Evolutionary conservation across 64 coral and sea anemone species (phyloP).

Genomic region (Catalaphyllia jardinei): DNA sequence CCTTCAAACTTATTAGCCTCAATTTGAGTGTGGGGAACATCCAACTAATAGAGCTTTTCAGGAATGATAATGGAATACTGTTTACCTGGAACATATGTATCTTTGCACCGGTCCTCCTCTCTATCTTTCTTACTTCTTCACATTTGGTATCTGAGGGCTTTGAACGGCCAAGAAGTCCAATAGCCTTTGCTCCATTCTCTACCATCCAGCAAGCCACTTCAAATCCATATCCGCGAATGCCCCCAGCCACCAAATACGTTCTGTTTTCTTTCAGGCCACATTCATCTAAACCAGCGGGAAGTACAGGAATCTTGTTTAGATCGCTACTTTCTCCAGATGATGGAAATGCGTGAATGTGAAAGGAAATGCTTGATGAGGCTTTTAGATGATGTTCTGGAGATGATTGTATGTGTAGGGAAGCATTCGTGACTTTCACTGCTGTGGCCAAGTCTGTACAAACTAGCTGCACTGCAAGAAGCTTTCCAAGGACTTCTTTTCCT

Average conservation of each 20-base stretch:
- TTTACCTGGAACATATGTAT: conserved; percentile 48
- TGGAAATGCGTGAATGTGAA: background rate
- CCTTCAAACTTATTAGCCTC: background rate
- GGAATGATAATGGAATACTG: background rate
- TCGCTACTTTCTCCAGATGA: background rate
- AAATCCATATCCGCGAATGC: conserved; percentile 73
- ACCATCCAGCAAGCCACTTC: conserved; percentile 76
- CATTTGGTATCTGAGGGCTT: conserved; percentile 48
- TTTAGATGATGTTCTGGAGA: background rate
- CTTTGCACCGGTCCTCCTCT: conserved; percentile 52
- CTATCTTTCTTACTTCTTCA: conserved; percentile 34
- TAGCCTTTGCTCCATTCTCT: conserved; percentile 58
- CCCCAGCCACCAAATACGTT: conserved; percentile 68
- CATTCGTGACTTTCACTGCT: background rate
- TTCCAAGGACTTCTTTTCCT: background rate
- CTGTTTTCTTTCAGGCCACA: conserved; percentile 56
- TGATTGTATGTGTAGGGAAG: background rate
- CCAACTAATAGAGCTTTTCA: no score
- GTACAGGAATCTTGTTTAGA: conserved; percentile 20
- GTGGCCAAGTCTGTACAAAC: background rate
- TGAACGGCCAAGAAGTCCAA: conserved; percentile 55
- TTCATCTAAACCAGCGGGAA: conserved; percentile 26
- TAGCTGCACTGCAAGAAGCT: conserved; percentile 7
- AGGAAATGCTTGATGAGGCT: background rate
- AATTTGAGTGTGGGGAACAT: no score